These are phyloP conservation scores for Lathamus discolor DNA, from an alignment of 2,113 vertebrate genomes.

Conservation along the genomic window DNA sequence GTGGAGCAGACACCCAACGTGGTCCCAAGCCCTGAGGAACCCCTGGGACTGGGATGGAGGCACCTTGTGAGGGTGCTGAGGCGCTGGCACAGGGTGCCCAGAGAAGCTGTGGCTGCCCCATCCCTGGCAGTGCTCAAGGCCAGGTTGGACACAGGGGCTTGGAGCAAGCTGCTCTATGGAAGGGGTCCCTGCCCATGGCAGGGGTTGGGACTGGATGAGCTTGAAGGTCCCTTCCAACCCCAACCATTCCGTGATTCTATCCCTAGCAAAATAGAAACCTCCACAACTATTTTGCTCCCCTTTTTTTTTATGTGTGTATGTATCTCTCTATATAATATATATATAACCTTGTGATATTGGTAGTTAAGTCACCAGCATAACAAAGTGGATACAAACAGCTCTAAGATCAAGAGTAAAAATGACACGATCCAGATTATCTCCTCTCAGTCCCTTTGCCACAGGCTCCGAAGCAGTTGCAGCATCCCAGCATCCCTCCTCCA, in stretches of 20 bases:
- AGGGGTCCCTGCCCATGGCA: background rate
- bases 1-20: background rate
- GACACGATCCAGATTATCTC: background rate
- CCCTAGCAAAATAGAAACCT: background rate
- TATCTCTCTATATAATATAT: background rate
- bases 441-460: background rate
- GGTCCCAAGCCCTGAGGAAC: background rate
- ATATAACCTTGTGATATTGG: background rate
- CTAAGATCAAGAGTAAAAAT: background rate
- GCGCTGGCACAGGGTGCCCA: too few species aligned
- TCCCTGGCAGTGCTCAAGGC: background rate
- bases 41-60: rapidly evolving
- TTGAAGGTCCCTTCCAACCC: background rate
- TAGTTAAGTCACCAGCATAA: background rate
- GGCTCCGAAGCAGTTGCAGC: background rate
- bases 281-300: background rate
- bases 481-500: too few species aligned
- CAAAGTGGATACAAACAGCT: background rate
- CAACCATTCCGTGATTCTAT: background rate
- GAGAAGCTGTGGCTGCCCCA: background rate
- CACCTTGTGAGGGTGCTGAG: background rate
- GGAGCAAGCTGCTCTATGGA: background rate
- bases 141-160: too few species aligned
- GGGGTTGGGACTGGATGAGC: background rate
- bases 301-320: background rate